Evolutionary conservation across 1,140 invertebrate genomes (phyloP).

Genomic region (Platorchestia sp.): DNA sequence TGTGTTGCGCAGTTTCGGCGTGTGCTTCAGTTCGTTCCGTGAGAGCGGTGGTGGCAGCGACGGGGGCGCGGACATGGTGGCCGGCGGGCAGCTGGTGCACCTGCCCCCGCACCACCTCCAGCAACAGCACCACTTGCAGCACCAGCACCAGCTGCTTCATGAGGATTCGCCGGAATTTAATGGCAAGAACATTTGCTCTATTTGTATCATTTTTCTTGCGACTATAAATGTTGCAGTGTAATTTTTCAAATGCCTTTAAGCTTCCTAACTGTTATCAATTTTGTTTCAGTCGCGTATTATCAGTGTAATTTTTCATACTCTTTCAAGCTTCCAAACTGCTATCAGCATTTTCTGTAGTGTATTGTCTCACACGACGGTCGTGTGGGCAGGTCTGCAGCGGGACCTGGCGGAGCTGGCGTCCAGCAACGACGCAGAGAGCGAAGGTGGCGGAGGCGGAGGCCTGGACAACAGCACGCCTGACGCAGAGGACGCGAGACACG

Average conservation of each 20-base stretch:
- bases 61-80: background rate
- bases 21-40: conserved; percentile 54
- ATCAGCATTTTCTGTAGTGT: no score
- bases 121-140: conserved; percentile 35
- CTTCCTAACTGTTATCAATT: no score
- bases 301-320: no score
- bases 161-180: conserved; percentile 33
- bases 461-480: conserved; percentile 77
- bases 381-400: conserved; percentile 72
- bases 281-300: no score
- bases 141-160: background rate
- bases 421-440: conserved; percentile 71
- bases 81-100: background rate
- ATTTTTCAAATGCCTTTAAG: no score
- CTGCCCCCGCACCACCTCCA: background rate
- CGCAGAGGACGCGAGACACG: conserved; percentile 75
- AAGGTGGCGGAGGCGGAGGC: conserved; percentile 76
- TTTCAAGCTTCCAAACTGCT: no score
- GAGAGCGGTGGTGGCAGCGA: conserved; percentile 34
- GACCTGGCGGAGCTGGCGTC: conserved; percentile 73
- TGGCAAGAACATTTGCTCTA: background rate
- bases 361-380: no score
- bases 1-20: conserved; percentile 28
- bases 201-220: no score
- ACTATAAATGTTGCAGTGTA: no score